Evolutionary conservation across 2,797 vertebrate species (phyloP).

Genomic region (Delichon dasypus): DNA sequence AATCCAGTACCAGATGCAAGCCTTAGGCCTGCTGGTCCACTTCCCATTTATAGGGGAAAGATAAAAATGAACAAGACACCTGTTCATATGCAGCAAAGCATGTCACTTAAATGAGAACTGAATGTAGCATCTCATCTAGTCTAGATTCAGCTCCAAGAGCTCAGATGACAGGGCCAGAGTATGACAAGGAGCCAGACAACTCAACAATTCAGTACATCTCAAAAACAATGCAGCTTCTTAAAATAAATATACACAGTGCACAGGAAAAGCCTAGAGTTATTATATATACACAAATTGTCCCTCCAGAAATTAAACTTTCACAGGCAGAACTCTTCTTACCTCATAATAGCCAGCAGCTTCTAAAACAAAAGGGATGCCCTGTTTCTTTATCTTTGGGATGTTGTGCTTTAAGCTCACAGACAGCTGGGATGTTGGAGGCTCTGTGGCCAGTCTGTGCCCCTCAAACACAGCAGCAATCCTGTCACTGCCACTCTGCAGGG

Average conservation of each 20-base stretch:
- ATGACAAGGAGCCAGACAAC: background rate
- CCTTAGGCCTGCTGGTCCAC: background rate
- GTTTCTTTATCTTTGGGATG: slow-evolving; percentile 58
- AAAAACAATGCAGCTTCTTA: background rate
- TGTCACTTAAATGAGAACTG: background rate
- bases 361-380: slow-evolving; percentile 69
- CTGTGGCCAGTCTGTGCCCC: slow-evolving; percentile 1
- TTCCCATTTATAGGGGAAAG: background rate
- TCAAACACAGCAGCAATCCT: slow-evolving; percentile 66
- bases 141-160: background rate
- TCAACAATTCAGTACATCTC: background rate
- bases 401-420: slow-evolving; percentile 72
- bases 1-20: background rate
- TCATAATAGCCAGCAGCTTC: slow-evolving; percentile 73
- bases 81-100: background rate
- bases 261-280: background rate
- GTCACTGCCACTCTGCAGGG: slow-evolving; percentile 66
- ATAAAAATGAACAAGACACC: background rate
- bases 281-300: background rate
- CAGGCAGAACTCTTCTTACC: slow-evolving; percentile 61
- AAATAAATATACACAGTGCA: background rate
- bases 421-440: slow-evolving; percentile 47
- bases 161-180: background rate
- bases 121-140: background rate
- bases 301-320: background rate